A percentile compares a stretch with the other conserved stretches of the same genome.
Conservation (phyloP, 2,113 vertebrate species). For the Sporophila hypoxantha region DNA sequence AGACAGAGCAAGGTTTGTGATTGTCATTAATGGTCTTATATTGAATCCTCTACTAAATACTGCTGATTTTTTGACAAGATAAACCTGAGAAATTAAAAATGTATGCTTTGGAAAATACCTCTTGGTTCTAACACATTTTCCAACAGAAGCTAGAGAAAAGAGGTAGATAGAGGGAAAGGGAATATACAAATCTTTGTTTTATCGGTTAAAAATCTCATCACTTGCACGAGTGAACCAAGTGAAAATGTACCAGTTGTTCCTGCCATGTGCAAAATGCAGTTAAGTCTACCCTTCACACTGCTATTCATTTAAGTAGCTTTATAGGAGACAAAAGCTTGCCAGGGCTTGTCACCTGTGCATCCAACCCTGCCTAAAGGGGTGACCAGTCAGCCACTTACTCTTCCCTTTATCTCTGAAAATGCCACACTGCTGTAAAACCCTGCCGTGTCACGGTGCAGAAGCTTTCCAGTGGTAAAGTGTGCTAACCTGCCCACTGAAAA, state of each 20-base stretch:
- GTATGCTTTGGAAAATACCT: neutral
- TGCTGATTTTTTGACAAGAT: neutral
- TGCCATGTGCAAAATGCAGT: neutral
- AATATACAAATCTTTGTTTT: neutral
- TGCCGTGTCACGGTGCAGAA: neutral
- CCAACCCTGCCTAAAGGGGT: neutral
- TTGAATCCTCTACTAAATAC: neutral
- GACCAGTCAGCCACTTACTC: neutral
- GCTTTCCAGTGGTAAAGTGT: neutral
- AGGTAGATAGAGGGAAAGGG: neutral
- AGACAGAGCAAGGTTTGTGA: neutral
- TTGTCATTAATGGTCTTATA: neutral
- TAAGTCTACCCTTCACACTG: neutral
- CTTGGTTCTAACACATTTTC: neutral
- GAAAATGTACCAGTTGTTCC: neutral
- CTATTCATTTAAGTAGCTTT: neutral
- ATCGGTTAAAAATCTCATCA: neutral
- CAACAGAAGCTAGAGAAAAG: neutral
- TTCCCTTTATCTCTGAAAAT: neutral
- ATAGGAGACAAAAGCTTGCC: neutral
- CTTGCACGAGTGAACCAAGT: neutral
- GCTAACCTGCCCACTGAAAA: neutral
- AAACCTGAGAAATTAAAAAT: neutral
- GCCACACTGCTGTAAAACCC: rapidly evolving
- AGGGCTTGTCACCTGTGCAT: neutral